A percentile compares a stretch with the other conserved stretches of the same genome.
Evolutionary conservation across 1,140 invertebrate species (phyloP).

Genomic region (Penaeus vannamei): DNA sequence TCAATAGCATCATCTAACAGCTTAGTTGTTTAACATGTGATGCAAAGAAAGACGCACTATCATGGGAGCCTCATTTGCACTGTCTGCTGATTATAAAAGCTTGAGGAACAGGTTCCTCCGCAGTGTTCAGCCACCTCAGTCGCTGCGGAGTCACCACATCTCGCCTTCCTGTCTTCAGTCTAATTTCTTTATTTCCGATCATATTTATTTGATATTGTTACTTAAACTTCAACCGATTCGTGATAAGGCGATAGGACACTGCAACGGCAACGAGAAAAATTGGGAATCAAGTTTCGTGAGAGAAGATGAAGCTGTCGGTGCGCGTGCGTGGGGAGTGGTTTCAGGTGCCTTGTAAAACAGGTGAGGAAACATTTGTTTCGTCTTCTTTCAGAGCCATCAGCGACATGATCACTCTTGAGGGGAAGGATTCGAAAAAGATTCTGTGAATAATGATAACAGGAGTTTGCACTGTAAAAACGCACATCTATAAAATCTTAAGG

Average conservation of each 20-base stretch:
- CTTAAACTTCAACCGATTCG: neutral
- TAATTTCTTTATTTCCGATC: neutral
- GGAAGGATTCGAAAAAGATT: too few species aligned
- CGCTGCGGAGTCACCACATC: too few species aligned
- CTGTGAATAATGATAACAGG: neutral
- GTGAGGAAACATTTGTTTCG: constrained; percentile 68
- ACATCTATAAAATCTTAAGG: neutral
- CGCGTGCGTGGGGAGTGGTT: constrained; percentile 78
- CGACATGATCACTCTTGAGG: neutral
- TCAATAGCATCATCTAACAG: too few species aligned
- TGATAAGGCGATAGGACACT: too few species aligned
- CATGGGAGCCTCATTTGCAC: too few species aligned
- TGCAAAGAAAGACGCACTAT: too few species aligned
- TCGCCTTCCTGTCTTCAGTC: neutral
- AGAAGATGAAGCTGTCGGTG: constrained; percentile 77
- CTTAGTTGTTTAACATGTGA: too few species aligned
- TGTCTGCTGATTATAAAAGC: too few species aligned
- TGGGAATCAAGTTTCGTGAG: neutral
- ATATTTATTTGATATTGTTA: neutral
- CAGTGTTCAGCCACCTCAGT: too few species aligned
- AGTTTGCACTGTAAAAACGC: neutral
- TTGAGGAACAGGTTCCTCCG: too few species aligned
- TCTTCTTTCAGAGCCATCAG: neutral
- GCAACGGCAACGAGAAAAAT: neutral
- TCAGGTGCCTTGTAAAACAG: constrained; percentile 77